Evolutionary conservation across 2,888 invertebrate species (phyloP).

Genomic region (Ommatoiulus sabulosus): DNA sequence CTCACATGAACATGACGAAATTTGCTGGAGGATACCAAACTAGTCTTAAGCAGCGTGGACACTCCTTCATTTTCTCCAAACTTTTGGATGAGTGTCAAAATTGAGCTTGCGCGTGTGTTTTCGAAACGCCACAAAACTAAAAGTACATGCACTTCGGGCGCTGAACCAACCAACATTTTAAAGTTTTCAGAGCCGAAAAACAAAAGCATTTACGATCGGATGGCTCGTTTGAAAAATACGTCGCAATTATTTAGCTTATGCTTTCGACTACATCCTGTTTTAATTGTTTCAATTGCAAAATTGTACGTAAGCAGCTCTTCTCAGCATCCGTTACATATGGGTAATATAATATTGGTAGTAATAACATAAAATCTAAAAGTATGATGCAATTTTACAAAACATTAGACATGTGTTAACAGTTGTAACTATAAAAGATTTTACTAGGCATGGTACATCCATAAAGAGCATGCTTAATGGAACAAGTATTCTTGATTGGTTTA

Average conservation of each 20-base stretch:
- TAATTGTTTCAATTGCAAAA: background rate
- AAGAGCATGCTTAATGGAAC: background rate
- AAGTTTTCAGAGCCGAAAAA: background rate
- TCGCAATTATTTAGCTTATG: background rate
- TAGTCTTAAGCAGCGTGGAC: conserved; percentile 1
- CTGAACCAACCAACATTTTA: no score
- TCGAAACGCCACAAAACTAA: background rate
- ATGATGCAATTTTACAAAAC: no score
- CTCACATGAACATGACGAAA: conserved; percentile 15
- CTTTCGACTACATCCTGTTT: background rate
- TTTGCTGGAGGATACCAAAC: conserved; percentile 3
- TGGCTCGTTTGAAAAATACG: background rate
- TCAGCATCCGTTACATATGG: no score
- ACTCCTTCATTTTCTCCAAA: background rate
- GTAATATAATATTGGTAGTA: no score
- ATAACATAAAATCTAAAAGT: no score
- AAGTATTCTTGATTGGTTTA: background rate
- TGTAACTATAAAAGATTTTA: no score
- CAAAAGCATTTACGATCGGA: background rate
- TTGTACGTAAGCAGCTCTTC: no score
- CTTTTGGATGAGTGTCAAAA: background rate
- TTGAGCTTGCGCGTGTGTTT: background rate
- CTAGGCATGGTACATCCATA: background rate
- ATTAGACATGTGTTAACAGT: no score
- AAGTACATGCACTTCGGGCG: background rate